Evolutionary conservation across 2,113 vertebrate species (phyloP).

Genomic region (Turnix velox): DNA sequence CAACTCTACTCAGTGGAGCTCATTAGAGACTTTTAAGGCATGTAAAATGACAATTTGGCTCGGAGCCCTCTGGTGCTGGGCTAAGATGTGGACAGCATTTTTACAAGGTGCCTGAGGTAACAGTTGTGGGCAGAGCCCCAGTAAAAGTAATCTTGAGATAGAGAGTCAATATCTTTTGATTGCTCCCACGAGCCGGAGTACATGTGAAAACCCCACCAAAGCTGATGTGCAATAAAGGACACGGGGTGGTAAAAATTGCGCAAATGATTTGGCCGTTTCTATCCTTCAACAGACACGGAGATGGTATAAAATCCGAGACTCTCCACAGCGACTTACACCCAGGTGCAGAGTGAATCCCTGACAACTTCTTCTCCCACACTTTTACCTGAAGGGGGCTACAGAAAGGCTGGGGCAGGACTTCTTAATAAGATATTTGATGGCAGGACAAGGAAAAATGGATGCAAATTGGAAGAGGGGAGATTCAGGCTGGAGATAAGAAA

Average conservation of each 20-base stretch:
- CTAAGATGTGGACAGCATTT: neutral
- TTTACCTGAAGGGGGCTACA: no score
- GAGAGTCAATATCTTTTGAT: rapidly evolving
- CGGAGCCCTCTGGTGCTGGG: neutral
- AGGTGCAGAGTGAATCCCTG: neutral
- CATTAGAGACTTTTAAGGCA: neutral
- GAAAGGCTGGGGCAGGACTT: no score
- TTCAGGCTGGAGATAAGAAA: no score
- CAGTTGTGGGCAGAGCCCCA: neutral
- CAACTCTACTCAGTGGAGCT: neutral
- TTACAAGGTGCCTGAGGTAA: neutral
- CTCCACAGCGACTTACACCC: neutral
- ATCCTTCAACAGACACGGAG: neutral
- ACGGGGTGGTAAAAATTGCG: neutral
- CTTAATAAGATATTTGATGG: no score
- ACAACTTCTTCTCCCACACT: constrained; percentile 14
- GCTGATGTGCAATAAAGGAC: neutral
- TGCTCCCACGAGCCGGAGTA: neutral
- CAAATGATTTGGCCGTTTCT: neutral
- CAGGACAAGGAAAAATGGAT: no score
- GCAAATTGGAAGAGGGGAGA: no score
- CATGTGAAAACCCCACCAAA: neutral
- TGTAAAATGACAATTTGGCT: neutral
- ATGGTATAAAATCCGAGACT: neutral
- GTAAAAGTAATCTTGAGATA: neutral